Evolutionary conservation across 2,113 vertebrate genomes (phyloP).

Genomic region (Rhipidura dahli): DNA sequence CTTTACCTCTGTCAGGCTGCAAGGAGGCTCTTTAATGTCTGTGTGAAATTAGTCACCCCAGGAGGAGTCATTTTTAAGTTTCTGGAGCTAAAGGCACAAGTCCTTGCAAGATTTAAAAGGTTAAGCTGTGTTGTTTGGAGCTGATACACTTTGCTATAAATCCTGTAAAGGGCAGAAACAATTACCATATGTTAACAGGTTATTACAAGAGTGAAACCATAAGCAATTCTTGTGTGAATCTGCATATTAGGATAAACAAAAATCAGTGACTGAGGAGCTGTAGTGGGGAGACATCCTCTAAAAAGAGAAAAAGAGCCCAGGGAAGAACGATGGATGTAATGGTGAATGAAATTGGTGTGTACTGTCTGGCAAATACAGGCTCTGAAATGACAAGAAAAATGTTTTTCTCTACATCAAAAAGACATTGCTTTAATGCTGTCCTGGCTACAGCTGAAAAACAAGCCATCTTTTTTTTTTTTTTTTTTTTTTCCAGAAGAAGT

Average conservation of each 20-base stretch:
- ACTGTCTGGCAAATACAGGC: neutral
- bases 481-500: neutral
- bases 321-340: accelerated
- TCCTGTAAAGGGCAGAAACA: neutral
- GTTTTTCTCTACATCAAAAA: neutral
- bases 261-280: neutral
- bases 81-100: neutral
- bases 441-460: neutral
- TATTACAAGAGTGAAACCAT: neutral
- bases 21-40: neutral
- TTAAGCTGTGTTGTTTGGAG: neutral
- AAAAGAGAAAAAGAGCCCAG: neutral
- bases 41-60: neutral
- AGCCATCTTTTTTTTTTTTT: neutral
- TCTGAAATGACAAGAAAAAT: neutral
- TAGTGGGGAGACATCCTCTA: neutral
- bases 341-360: neutral
- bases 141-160: neutral
- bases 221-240: neutral
- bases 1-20: neutral
- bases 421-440: neutral
- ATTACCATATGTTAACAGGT: neutral
- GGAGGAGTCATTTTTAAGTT: neutral
- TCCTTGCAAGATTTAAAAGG: neutral
- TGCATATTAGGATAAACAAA: neutral